Evolutionary conservation across 2,113 vertebrate species (phyloP).

Genomic region (Dipodomys ordii): DNA sequence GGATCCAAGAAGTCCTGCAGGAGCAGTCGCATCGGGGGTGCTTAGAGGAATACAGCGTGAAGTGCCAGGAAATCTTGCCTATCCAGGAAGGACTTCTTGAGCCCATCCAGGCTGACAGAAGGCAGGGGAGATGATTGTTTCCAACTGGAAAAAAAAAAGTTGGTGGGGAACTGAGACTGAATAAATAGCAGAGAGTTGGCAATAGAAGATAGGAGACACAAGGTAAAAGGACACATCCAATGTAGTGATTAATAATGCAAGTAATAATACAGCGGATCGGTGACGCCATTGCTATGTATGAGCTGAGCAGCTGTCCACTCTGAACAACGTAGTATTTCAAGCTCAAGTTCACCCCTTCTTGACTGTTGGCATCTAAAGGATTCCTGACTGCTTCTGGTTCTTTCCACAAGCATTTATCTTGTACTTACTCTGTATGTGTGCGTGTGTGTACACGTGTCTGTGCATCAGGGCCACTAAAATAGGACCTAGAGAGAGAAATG

Average conservation of each 20-base stretch:
- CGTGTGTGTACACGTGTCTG: no score
- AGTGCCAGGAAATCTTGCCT: conserved; percentile 14
- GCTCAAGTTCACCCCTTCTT: not conserved
- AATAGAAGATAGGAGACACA: not conserved
- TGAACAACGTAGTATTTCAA: not conserved
- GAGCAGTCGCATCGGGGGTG: not conserved
- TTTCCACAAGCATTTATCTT: not conserved
- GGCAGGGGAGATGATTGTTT: conserved; percentile 9
- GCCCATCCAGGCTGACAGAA: conserved; percentile 40
- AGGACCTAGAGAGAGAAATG: not conserved
- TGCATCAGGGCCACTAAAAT: not conserved
- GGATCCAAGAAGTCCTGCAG: not conserved
- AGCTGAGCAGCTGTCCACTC: not conserved
- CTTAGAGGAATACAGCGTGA: not conserved
- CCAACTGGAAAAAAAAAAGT: not conserved
- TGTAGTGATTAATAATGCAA: not conserved
- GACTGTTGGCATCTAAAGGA: not conserved
- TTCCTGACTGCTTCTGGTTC: not conserved
- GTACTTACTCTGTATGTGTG: not conserved
- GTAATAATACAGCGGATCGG: no score
- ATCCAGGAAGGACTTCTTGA: conserved; percentile 9
- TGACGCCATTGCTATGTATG: not conserved
- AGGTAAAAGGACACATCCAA: not conserved
- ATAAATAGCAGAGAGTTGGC: not conserved
- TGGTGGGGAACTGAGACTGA: not conserved